phyloP scores from a whole-genome alignment of 2,113 vertebrate genomes.

The Oriolus oriolus region DNA sequence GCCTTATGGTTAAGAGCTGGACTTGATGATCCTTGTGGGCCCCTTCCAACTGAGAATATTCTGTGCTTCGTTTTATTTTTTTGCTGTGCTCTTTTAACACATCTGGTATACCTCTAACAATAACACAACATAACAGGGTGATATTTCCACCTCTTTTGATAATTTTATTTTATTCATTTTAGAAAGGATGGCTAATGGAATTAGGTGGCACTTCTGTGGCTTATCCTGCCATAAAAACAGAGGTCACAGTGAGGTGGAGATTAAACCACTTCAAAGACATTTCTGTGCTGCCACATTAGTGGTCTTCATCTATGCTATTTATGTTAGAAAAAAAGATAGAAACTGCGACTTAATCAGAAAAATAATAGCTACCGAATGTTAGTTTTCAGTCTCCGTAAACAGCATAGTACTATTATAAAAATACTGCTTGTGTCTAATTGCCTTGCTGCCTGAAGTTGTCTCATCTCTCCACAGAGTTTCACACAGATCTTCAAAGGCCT shows the following conservation, averaged over 20 bases:
- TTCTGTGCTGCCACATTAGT: background rate
- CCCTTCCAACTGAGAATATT: background rate
- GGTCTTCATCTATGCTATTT: background rate
- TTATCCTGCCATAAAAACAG: background rate
- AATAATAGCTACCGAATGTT: background rate
- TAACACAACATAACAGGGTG: background rate
- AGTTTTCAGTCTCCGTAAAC: background rate
- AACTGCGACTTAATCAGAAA: background rate
- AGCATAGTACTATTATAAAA: background rate
- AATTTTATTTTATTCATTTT: background rate
- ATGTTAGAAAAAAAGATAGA: background rate
- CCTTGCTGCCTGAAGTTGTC: background rate
- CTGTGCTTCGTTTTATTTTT: background rate
- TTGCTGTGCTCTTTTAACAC: background rate
- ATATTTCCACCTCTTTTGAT: background rate
- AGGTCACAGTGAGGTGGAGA: background rate
- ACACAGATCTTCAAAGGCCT: background rate
- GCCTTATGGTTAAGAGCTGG: too few relatives aligned
- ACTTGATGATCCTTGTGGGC: rapidly evolving
- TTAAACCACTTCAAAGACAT: background rate
- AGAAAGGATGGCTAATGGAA: background rate
- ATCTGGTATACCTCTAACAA: background rate
- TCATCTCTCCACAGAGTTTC: background rate
- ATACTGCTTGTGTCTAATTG: background rate
- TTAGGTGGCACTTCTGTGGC: background rate